These are phyloP conservation scores for Ditula angustiorana DNA, from an alignment of 2,888 invertebrate genomes.

Conservation along the genomic window DNA sequence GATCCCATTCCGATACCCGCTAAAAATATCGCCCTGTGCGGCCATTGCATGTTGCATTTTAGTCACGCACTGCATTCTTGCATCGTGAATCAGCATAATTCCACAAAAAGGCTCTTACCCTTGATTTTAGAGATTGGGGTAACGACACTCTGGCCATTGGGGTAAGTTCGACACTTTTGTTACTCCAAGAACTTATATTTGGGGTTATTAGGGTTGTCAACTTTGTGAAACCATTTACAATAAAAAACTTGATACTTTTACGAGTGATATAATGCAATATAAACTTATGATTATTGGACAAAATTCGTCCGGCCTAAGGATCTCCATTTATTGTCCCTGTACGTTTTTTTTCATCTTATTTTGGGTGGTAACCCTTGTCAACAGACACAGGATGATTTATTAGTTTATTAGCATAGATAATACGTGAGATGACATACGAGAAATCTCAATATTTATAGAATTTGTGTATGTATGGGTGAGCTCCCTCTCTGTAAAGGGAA, in stretches of 20 bases:
- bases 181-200: neutral
- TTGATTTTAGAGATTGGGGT: constrained; percentile 2
- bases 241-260: too few relatives aligned
- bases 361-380: neutral
- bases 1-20: neutral
- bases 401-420: constrained; percentile 28
- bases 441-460: neutral
- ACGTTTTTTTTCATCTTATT: neutral
- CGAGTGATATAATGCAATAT: neutral
- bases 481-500: too few relatives aligned
- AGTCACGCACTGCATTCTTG: constrained; percentile 29
- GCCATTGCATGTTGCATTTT: neutral
- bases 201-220: constrained; percentile 5
- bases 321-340: too few relatives aligned
- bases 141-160: too few relatives aligned
- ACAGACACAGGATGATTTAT: constrained; percentile 6
- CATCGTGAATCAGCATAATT: constrained; percentile 30
- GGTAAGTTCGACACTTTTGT: constrained; percentile 4
- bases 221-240: neutral
- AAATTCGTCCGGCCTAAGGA: too few relatives aligned
- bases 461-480: too few relatives aligned
- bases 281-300: too few relatives aligned
- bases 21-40: neutral
- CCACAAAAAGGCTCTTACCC: constrained; percentile 15
- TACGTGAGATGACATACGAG: neutral